Base-by-base conservation (phyloP, 1,140 invertebrate species). In the Ceratina australensis region DNA sequence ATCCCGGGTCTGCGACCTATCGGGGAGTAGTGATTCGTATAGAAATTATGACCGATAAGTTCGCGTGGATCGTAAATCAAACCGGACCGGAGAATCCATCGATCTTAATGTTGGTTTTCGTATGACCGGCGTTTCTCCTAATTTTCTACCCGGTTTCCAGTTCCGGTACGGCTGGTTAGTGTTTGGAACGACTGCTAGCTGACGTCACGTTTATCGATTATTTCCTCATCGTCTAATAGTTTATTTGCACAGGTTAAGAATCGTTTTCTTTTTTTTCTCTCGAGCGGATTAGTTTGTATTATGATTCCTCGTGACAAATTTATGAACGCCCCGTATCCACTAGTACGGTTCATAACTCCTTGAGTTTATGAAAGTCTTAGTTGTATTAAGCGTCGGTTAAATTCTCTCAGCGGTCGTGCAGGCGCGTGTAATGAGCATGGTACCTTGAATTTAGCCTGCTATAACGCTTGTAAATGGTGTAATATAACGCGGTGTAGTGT, bases 151-250 rank as follows among this genome's bases (percentile, higher is more conserved):
- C 22, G 20, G 28, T 56, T n/a, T 3, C 50, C 18, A 8, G 20
- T 74, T 47, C 28, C 50, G 50, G 28, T 7, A 12, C 16, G 18
- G 0, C 54, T n/a, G 50, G 28, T 54, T 24, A 26, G 33, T 26
- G 52, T 66, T 49, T 56, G 33, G 54, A 66, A 74, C 20, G 26
- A 15, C 28, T 26, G 0, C 0, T 1, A 3, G 7, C 28, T 65
- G 50, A 66, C 72, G 61, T 65, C 50, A 66, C 28, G 33, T 42
- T 7, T 1, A 0, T 5, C 47, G 26, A 64, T 74, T 66, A 66
- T 66, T 66, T 74, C 20, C 16, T 15, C 20, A 1, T n/a, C 28
- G 7, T 20, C 20, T 65, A 47, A 74, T 56, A 15, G 72, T 66
- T 74, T 57, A 24, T 66, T 65, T 64, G 63, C 16, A 15, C 49